These are phyloP conservation scores for Elephas maximus DNA, from an alignment of 2,113 vertebrate genomes.

Conservation along the genomic window DNA sequence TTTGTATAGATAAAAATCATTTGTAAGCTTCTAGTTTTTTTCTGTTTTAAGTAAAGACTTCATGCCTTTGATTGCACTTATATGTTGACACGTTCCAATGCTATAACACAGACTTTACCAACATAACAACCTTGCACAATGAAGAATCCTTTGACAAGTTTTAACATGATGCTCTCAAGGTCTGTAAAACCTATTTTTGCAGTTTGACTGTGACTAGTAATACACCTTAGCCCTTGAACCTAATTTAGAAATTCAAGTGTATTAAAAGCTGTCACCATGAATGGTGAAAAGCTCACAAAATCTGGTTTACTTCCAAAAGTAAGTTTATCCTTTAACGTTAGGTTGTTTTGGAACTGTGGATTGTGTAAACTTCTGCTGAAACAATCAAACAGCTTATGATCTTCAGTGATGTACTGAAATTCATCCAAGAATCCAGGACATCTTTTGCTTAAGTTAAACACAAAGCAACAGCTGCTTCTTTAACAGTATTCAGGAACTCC, in stretches of 20 bases:
- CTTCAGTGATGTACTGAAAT: slow-evolving; percentile 38
- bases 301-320: slow-evolving; percentile 63
- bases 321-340: slow-evolving; percentile 17
- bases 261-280: slow-evolving; percentile 52
- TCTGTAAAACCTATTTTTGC: not conserved
- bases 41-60: slow-evolving; percentile 43
- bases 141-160: not conserved
- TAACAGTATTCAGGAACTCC: not conserved
- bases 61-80: not conserved
- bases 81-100: slow-evolving; percentile 19
- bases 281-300: slow-evolving; percentile 21
- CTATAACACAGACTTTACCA: not conserved
- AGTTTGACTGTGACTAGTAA: not conserved
- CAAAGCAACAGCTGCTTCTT: slow-evolving; percentile 55
- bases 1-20: slow-evolving; percentile 3
- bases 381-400: slow-evolving; percentile 57
- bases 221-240: not conserved
- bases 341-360: slow-evolving; percentile 52
- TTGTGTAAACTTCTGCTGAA: slow-evolving; percentile 75
- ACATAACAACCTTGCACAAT: not conserved
- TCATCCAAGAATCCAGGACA: slow-evolving; percentile 16
- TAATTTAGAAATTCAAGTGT: not conserved
- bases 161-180: not conserved
- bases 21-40: slow-evolving; percentile 6
- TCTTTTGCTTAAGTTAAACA: slow-evolving; percentile 25